Evolutionary conservation across 2,113 vertebrate genomes (phyloP).

Genomic region (Rhea americana): DNA sequence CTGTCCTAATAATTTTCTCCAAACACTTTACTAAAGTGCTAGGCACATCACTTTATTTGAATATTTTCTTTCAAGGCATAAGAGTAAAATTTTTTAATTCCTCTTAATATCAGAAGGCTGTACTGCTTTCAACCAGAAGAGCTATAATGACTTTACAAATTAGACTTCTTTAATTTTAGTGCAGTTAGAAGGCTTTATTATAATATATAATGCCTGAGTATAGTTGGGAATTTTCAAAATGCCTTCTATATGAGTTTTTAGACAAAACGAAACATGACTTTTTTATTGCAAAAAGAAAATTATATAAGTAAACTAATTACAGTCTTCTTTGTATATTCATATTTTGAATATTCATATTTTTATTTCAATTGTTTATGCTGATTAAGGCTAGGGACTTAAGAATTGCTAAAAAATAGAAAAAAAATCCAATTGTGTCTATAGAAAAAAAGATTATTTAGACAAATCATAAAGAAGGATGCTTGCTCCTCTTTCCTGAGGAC

Average conservation of each 20-base stretch:
- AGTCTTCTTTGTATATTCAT: rapidly evolving
- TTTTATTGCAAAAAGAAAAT: neutral
- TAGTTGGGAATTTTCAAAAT: neutral
- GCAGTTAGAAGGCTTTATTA: neutral
- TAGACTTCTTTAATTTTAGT: neutral
- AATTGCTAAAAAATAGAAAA: neutral
- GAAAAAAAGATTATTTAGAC: neutral
- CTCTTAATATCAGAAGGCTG: neutral
- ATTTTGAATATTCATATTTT: neutral
- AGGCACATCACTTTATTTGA: neutral
- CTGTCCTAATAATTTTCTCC: neutral
- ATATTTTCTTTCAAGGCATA: neutral
- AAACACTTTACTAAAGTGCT: neutral
- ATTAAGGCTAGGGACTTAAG: neutral
- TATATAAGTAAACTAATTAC: neutral
- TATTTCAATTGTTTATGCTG: neutral
- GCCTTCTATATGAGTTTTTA: neutral
- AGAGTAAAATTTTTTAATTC: neutral
- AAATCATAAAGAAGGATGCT: neutral
- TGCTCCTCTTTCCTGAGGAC: neutral
- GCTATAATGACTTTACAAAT: neutral
- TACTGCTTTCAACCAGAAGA: neutral
- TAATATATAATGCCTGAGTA: neutral
- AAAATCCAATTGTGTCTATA: neutral
- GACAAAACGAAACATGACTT: neutral